Conservation (phyloP, 2,113 vertebrate genomes). For the Toxotes jaculatrix region DNA sequence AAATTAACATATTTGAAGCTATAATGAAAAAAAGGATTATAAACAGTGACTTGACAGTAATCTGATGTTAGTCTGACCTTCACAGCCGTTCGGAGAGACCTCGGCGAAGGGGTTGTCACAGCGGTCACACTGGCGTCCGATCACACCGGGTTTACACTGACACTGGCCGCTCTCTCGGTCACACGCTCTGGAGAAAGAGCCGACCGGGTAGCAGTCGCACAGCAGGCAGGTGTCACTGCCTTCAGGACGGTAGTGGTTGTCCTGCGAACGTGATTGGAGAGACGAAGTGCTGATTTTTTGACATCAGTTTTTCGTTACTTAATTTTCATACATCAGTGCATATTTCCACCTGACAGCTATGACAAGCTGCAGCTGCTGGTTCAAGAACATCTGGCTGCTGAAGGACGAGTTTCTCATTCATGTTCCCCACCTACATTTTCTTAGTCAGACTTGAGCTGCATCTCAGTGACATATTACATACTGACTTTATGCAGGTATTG, state of each 20-base stretch:
- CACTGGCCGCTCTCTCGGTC: slow-evolving; percentile 90
- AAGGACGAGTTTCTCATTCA: neutral
- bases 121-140: slow-evolving; percentile 93
- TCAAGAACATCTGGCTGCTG: slow-evolving; percentile 28
- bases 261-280: slow-evolving; percentile 79
- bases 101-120: slow-evolving; percentile 98
- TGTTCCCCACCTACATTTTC: neutral
- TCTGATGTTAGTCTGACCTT: slow-evolving; percentile 84
- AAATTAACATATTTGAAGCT: slow-evolving; percentile 2
- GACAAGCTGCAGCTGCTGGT: slow-evolving; percentile 26
- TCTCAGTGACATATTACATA: neutral
- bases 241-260: slow-evolving; percentile 90
- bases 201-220: slow-evolving; percentile 94
- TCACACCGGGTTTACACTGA: slow-evolving; percentile 94
- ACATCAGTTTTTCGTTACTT: neutral
- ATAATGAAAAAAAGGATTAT: slow-evolving; percentile 9
- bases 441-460: neutral
- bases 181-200: slow-evolving; percentile 92
- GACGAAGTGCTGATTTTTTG: slow-evolving; percentile 7
- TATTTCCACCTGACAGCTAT: neutral
- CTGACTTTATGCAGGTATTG: neutral
- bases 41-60: neutral
- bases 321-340: neutral
- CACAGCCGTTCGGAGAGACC: slow-evolving; percentile 92
- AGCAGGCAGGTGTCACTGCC: slow-evolving; percentile 87